These are phyloP conservation scores for Tachysurus fulvidraco DNA, from an alignment of 2,113 vertebrate species.

Conservation along the genomic window DNA sequence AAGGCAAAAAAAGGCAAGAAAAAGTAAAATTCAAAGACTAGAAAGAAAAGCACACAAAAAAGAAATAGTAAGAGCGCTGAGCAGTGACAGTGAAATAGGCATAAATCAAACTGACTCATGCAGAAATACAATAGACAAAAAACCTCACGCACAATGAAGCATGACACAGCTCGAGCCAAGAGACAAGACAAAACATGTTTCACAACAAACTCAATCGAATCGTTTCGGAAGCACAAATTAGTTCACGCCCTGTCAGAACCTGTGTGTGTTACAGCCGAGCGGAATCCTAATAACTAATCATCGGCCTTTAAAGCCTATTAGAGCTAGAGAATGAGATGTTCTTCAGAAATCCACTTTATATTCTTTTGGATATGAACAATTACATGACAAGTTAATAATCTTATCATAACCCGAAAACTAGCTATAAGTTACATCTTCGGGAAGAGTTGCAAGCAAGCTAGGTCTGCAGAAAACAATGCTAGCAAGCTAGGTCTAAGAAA, in stretches of 20 bases:
- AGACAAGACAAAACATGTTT: conserved; percentile 8
- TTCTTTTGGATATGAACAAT: neutral
- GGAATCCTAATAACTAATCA: neutral
- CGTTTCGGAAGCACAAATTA: conserved; percentile 9
- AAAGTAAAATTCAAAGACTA: neutral
- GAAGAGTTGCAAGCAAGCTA: neutral
- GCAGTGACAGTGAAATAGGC: conserved; percentile 24
- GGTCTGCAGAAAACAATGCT: too few relatives aligned
- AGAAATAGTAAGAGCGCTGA: neutral
- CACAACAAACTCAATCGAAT: conserved; percentile 15
- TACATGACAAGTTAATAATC: neutral
- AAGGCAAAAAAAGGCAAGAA: neutral
- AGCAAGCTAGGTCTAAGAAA: too few relatives aligned
- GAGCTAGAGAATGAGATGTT: neutral
- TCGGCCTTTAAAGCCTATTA: neutral
- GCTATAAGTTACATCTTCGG: neutral
- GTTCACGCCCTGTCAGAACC: conserved; percentile 12
- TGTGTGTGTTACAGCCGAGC: neutral
- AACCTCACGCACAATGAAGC: conserved; percentile 2
- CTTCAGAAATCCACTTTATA: neutral
- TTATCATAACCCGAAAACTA: neutral
- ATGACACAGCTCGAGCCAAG: conserved; percentile 8
- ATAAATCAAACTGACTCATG: conserved; percentile 22
- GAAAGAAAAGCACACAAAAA: neutral
- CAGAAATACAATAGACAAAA: conserved; percentile 17